phyloP scores from a whole-genome alignment of 2,797 vertebrate species.

The Pseudocheirus occidentalis region DNA sequence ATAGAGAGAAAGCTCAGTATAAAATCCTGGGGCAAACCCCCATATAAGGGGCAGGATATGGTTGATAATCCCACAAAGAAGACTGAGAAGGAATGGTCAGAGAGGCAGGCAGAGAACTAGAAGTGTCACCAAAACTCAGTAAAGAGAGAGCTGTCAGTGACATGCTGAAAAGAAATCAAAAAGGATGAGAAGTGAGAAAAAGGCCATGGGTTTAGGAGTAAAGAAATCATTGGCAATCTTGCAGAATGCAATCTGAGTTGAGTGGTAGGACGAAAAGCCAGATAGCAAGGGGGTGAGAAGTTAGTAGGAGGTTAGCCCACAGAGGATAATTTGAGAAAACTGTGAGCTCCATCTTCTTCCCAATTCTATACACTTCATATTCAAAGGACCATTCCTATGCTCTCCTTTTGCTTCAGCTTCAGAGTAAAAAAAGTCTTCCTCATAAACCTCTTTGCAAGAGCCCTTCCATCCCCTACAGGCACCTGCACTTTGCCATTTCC shows the following conservation, averaged over 20 bases:
- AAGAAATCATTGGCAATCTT: not conserved
- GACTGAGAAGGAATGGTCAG: not conserved
- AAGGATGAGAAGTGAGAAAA: not conserved
- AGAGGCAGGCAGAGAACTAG: not conserved
- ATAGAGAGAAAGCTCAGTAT: not conserved
- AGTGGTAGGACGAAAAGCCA: not conserved
- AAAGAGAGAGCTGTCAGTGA: not conserved
- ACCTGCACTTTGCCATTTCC: not conserved
- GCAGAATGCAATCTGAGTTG: not conserved
- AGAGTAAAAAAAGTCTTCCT: not conserved
- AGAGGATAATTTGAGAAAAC: not conserved
- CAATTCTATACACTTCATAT: not conserved
- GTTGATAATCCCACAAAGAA: not conserved
- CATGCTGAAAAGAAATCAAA: not conserved
- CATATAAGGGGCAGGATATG: not conserved
- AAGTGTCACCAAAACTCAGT: not conserved
- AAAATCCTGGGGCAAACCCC: not conserved
- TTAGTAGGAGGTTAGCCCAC: not conserved
- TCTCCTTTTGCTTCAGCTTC: not conserved
- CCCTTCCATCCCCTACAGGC: not conserved
- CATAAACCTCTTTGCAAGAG: not conserved
- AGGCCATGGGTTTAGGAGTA: not conserved
- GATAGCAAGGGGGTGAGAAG: not conserved
- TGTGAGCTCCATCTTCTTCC: not conserved
- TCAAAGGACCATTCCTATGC: not conserved